phyloP scores from a whole-genome alignment of 2,888 invertebrate genomes.

The Limenitis camilla region DNA sequence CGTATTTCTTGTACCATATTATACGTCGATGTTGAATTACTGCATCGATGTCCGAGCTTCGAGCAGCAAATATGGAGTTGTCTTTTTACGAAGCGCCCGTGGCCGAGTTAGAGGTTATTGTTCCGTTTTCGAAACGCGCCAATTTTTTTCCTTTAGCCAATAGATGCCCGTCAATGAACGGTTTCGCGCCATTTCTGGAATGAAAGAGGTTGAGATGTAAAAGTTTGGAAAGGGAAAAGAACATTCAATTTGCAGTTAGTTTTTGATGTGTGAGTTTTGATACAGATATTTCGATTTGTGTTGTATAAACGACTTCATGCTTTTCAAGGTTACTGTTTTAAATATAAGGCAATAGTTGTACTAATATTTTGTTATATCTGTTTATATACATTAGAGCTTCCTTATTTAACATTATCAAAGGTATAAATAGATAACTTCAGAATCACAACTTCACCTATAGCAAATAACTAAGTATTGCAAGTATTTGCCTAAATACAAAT shows the following conservation, averaged over 20 bases:
- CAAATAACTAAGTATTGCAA: too few relatives aligned
- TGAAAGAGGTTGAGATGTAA: conserved; percentile 15
- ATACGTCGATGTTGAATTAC: conserved; percentile 15
- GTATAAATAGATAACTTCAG: too few relatives aligned
- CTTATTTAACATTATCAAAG: too few relatives aligned
- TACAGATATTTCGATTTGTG: too few relatives aligned
- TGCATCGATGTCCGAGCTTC: conserved; percentile 37
- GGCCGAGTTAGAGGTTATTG: conserved; percentile 71
- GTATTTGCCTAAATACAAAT: too few relatives aligned
- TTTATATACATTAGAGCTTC: too few relatives aligned
- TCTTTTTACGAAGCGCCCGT: conserved; percentile 65
- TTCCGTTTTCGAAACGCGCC: conserved; percentile 64
- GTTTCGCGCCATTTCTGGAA: conserved; percentile 31
- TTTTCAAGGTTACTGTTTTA: too few relatives aligned
- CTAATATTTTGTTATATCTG: too few relatives aligned
- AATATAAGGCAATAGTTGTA: too few relatives aligned
- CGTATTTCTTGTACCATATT: not conserved
- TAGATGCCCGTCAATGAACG: conserved; percentile 34
- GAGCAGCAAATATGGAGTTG: conserved; percentile 44
- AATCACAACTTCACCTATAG: too few relatives aligned
- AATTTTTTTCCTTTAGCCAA: conserved; percentile 41
- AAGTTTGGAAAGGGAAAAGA: not conserved
- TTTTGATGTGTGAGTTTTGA: not conserved
- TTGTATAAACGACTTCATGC: too few relatives aligned
- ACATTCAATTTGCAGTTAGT: not conserved